These are phyloP conservation scores for Pygocentrus nattereri DNA, from an alignment of 2,797 vertebrate species.

Conservation along the genomic window DNA sequence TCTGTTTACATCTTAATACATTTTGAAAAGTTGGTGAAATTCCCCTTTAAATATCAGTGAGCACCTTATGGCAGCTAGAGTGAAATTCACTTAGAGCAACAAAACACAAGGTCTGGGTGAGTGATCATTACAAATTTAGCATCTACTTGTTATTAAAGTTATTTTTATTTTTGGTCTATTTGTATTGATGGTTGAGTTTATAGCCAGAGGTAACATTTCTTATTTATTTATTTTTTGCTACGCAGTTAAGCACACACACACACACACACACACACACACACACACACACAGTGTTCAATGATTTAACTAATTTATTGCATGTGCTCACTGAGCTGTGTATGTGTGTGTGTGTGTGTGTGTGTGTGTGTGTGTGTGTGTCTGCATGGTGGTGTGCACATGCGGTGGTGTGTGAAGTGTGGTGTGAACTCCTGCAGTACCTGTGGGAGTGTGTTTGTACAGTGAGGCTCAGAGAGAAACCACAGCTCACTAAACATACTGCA, in stretches of 20 bases:
- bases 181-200: constrained; percentile 20
- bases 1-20: too few relatives aligned
- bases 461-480: constrained; percentile 34
- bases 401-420: constrained; percentile 48
- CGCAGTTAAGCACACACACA: not conserved
- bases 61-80: constrained; percentile 32
- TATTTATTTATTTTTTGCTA: not conserved
- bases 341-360: constrained; percentile 10
- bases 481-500: constrained; percentile 12
- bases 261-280: not conserved
- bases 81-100: constrained; percentile 30
- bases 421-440: constrained; percentile 55
- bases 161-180: constrained; percentile 22
- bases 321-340: constrained; percentile 13
- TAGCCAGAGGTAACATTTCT: not conserved
- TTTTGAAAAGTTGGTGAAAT: too few relatives aligned
- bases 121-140: constrained; percentile 9
- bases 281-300: not conserved
- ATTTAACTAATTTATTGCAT: not conserved
- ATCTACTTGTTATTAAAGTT: constrained; percentile 8
- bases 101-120: constrained; percentile 20
- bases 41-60: constrained; percentile 50
- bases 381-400: constrained; percentile 1
- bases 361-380: constrained; percentile 8
- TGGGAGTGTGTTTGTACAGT: constrained; percentile 39